Percentiles rank a stretch among this genome's conserved stretches.
phyloP scores from a whole-genome alignment of 2,888 invertebrate species.

The Azorinus chamasolen region DNA sequence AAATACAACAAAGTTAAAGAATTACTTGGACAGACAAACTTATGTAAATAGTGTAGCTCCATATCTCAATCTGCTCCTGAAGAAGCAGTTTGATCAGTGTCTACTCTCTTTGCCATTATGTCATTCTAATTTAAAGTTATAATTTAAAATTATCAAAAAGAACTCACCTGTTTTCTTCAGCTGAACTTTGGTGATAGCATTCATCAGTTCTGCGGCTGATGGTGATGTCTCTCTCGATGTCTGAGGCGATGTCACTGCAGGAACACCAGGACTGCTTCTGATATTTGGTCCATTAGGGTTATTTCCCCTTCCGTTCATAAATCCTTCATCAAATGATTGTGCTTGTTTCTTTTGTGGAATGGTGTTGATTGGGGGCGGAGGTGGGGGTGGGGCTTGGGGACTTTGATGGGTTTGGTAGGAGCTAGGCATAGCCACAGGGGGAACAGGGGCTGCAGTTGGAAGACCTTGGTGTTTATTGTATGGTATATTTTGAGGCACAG shows the following conservation, averaged over 20 bases:
- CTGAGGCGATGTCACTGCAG: conserved; percentile 11
- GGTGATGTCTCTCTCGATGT: conserved; percentile 26
- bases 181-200: conserved; percentile 53
- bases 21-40: no score
- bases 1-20: no score
- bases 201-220: conserved; percentile 42
- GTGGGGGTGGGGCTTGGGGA: conserved; percentile 25
- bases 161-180: conserved; percentile 58
- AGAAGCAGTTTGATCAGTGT: no score
- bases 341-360: conserved; percentile 48
- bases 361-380: conserved; percentile 64
- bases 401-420: conserved; percentile 6
- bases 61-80: no score
- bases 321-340: no score
- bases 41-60: no score
- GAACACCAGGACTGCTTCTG: not conserved
- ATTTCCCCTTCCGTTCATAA: conserved; percentile 11
- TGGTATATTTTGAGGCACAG: conserved; percentile 28
- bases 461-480: conserved; percentile 22
- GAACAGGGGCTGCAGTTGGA: conserved; percentile 11
- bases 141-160: no score
- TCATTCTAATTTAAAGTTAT: no score
- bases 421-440: not conserved
- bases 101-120: no score
- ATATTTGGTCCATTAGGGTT: conserved; percentile 12